Evolutionary conservation across 2,113 vertebrate genomes (phyloP).

Genomic region (Forbesichthys papilliferus): DNA sequence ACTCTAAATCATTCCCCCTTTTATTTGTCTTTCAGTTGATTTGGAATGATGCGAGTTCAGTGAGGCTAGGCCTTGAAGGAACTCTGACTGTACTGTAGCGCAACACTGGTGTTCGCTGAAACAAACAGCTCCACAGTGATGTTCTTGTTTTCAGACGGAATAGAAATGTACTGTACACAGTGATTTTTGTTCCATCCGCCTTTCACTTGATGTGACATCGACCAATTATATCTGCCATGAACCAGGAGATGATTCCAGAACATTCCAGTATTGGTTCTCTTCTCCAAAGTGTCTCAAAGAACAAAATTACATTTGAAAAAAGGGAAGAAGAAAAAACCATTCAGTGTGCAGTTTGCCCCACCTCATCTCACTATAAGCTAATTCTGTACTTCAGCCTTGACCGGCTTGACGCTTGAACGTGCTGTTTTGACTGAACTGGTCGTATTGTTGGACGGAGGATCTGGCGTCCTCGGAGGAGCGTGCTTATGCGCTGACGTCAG

Average conservation of each 20-base stretch:
- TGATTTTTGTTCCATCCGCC: too few relatives aligned
- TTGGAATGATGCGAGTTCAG: not conserved
- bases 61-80: not conserved
- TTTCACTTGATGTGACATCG: conserved; percentile 4
- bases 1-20: not conserved
- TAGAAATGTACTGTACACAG: conserved; percentile 21
- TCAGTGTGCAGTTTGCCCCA: conserved; percentile 15
- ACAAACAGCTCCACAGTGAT: not conserved
- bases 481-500: conserved; percentile 58
- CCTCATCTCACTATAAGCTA: conserved; percentile 21
- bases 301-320: conserved; percentile 16
- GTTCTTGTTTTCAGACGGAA: conserved; percentile 10
- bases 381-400: conserved; percentile 16
- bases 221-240: conserved; percentile 41
- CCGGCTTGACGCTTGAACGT: not conserved
- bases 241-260: conserved; percentile 24
- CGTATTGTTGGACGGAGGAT: conserved; percentile 4
- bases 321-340: not conserved
- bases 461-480: conserved; percentile 32
- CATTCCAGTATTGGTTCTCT: not conserved
- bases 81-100: not conserved
- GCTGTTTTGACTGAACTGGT: conserved; percentile 31
- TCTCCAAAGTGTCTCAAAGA: conserved; percentile 7
- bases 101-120: too few relatives aligned
- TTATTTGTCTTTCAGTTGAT: not conserved